These are phyloP conservation scores for Coelopa frigida DNA, from an alignment of 1,140 invertebrate genomes.

Conservation along the genomic window DNA sequence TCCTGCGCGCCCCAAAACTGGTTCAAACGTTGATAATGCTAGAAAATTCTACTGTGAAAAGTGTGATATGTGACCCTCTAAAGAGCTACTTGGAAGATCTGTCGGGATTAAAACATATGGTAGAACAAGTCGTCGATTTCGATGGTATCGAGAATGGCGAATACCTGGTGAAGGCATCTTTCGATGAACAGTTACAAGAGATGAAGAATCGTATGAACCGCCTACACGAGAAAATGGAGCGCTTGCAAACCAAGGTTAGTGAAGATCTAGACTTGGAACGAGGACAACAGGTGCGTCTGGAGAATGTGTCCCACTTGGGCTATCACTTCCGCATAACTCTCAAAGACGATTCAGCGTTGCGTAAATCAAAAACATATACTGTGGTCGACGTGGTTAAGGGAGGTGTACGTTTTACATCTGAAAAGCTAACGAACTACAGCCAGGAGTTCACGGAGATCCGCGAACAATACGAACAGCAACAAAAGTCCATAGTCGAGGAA, in stretches of 20 bases:
- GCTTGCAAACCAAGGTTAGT: slow-evolving; percentile 58
- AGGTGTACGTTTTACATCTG: slow-evolving; percentile 79
- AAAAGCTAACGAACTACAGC: slow-evolving; percentile 62
- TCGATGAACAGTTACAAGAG: slow-evolving; percentile 75
- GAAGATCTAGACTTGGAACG: slow-evolving; percentile 66
- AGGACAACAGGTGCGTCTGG: slow-evolving; percentile 75
- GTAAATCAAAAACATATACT: slow-evolving; percentile 72
- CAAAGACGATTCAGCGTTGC: slow-evolving; percentile 78
- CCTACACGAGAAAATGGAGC: slow-evolving; percentile 65
- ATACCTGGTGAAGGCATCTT: slow-evolving; percentile 80
- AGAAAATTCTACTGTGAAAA: slow-evolving; percentile 51
- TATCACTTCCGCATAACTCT: slow-evolving; percentile 84
- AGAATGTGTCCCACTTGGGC: slow-evolving; percentile 73
- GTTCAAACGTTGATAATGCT: slow-evolving; percentile 42
- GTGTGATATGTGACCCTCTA: slow-evolving; percentile 59
- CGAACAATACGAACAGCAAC: slow-evolving; percentile 65
- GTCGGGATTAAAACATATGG: slow-evolving; percentile 78
- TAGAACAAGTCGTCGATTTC: slow-evolving; percentile 85
- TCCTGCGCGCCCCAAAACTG: slow-evolving; percentile 34
- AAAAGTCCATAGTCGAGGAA: slow-evolving; percentile 76
- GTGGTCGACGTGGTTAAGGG: slow-evolving; percentile 81
- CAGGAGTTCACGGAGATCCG: slow-evolving; percentile 62
- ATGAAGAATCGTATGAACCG: slow-evolving; percentile 61
- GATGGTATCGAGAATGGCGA: slow-evolving; percentile 59
- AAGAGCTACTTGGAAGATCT: slow-evolving; percentile 63